Evolutionary conservation across 2,113 vertebrate species (phyloP), one percentile per base, ranked within the genome.

Genomic region (Amazona vittata): DNA sequence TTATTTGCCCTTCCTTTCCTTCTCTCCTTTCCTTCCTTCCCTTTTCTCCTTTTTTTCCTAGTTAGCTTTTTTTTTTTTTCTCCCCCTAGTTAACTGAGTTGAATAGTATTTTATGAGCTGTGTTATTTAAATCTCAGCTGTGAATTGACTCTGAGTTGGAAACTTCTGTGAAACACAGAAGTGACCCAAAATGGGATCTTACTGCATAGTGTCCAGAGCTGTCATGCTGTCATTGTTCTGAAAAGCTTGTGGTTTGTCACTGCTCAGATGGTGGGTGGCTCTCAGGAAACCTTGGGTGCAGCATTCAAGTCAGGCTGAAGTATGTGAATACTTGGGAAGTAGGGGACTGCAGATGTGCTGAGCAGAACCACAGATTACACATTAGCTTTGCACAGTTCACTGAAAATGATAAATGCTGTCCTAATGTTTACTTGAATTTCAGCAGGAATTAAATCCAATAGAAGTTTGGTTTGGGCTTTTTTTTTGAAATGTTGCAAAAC

Each of bases 381-480:
- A 39, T 65, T 88, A 59, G 55, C 17, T 76, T 76, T 73, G 28
- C 50, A 79, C 31, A 62, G 47, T 44, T 60, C 41, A 69, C 59
- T 88, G 87, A 95, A 74, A 75, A 44, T 85, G 63, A 65, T 83
- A 65, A 88, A 87, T 73, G 50, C 25, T 91, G 31, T 25, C 52
- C 89, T n/a, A 83, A 83, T 43, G n/a, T 49, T 93, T 68, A 24
- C 70, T 76, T 91, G 49, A 55, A 83, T 63, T 94, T 87, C 29
- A 83, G 44, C 67, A 33, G 68, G 64, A 76, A 83, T 49, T 59
- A 83, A 76, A 83, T 79, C n/a, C 37, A 57, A 11, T 35, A 76
- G 41, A 91, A 87, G 62, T 57, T 53, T 53, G 20, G 6, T 80
- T 95, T 80, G 60, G 20, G 25, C 60, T 39, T 70, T 46, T 64